Evolutionary conservation across 2,888 invertebrate species (phyloP).

Genomic region (Griposia aprilina): DNA sequence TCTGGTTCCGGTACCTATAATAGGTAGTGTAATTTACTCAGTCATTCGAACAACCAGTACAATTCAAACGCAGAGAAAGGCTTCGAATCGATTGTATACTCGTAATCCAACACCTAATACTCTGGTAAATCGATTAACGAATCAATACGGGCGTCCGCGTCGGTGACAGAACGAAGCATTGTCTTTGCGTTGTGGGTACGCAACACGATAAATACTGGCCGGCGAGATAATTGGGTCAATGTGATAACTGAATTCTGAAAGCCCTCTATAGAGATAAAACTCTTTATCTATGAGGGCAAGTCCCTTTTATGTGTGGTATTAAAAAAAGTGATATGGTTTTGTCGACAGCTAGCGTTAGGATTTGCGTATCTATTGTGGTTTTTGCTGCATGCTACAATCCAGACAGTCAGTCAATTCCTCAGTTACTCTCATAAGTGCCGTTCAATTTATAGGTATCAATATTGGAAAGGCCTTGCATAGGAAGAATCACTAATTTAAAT

Average conservation of each 20-base stretch:
- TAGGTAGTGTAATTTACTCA: background rate
- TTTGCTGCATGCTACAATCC: background rate
- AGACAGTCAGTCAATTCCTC: background rate
- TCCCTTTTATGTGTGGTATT: constrained; percentile 9
- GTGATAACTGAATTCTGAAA: constrained; percentile 60
- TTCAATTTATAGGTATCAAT: background rate
- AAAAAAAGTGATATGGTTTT: constrained; percentile 2
- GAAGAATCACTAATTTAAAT: background rate
- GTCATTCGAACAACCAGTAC: constrained; percentile 1
- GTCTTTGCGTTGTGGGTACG: constrained; percentile 44
- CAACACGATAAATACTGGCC: constrained; percentile 40
- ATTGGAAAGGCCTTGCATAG: background rate
- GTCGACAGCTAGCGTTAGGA: background rate
- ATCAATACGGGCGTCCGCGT: constrained; percentile 19
- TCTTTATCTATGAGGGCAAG: constrained; percentile 40
- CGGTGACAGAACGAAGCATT: constrained; percentile 37
- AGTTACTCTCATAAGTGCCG: background rate
- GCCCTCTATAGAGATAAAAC: constrained; percentile 22
- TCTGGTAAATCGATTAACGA: constrained; percentile 52
- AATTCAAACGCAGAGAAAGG: background rate
- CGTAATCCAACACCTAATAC: constrained; percentile 23
- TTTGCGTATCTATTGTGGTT: background rate
- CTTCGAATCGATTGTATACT: constrained; percentile 26
- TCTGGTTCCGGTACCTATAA: background rate
- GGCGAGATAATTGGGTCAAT: constrained; percentile 52